Evolutionary conservation across 2,888 invertebrate genomes (phyloP).

Genomic region (Nemotelus pantherinus): DNA sequence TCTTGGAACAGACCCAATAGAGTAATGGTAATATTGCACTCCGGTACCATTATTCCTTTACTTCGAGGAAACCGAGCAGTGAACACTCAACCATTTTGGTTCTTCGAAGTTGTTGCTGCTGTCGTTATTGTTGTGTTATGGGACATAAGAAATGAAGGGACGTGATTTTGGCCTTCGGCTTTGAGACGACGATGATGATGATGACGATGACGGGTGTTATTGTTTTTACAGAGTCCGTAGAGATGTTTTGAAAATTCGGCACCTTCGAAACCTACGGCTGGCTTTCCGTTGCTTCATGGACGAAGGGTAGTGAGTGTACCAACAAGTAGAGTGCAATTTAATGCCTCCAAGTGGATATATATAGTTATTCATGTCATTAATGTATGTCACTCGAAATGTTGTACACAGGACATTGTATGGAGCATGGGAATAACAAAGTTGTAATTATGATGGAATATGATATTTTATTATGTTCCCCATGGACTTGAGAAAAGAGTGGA

Average conservation of each 20-base stretch:
- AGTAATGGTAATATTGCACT: conserved; percentile 36
- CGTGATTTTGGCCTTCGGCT: conserved; percentile 35
- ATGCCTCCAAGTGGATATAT: not conserved
- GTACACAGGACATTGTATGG: not conserved
- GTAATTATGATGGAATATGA: conserved; percentile 24
- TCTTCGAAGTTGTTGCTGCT: not conserved
- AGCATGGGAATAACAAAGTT: conserved; percentile 10
- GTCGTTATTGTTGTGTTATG: not conserved
- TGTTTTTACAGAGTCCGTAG: conserved; percentile 30
- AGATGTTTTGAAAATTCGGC: conserved; percentile 36
- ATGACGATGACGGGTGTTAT: conserved; percentile 36
- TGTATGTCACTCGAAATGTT: conserved; percentile 3
- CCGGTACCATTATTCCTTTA: not conserved
- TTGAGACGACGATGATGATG: conserved; percentile 4
- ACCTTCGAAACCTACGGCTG: conserved; percentile 2
- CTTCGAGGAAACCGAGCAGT: not conserved
- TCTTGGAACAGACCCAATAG: conserved; percentile 21
- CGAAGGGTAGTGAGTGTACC: too few species aligned
- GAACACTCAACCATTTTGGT: too few species aligned
- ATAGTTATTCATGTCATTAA: not conserved
- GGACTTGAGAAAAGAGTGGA: conserved; percentile 8
- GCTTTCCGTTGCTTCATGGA: not conserved
- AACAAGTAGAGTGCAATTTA: conserved; percentile 2
- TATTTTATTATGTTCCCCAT: conserved; percentile 24
- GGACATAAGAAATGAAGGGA: conserved; percentile 23